Percentiles rank a stretch among this genome's conserved stretches.
phyloP scores from a whole-genome alignment of 2,888 invertebrate species.

The Athetis lepigone region DNA sequence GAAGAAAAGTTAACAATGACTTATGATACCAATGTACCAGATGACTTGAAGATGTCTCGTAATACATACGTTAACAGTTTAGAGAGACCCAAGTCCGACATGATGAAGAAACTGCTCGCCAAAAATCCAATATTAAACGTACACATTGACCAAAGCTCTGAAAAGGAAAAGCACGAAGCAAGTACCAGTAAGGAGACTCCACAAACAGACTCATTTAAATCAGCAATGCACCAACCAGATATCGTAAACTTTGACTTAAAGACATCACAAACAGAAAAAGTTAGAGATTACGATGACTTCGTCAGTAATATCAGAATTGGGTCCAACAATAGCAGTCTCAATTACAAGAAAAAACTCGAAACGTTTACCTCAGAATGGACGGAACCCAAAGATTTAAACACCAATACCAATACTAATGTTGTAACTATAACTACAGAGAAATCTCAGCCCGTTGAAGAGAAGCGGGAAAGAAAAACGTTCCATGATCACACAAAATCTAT shows the following conservation, averaged over 20 bases:
- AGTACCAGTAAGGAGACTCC: conserved; percentile 76
- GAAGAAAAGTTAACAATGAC: conserved; percentile 85
- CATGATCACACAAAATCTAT: conserved; percentile 82
- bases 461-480: conserved; percentile 81
- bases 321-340: conserved; percentile 85
- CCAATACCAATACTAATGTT: conserved; percentile 77
- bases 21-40: conserved; percentile 91
- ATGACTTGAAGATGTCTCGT: conserved; percentile 92
- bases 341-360: conserved; percentile 80
- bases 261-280: conserved; percentile 75
- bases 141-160: conserved; percentile 81
- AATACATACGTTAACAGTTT: conserved; percentile 91
- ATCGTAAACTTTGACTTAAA: conserved; percentile 88
- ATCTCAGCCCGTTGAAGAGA: conserved; percentile 76
- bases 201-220: conserved; percentile 84
- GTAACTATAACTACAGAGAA: conserved; percentile 87
- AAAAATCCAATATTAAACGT: conserved; percentile 88
- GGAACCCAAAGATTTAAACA: conserved; percentile 74
- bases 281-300: conserved; percentile 84
- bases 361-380: conserved; percentile 79
- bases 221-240: conserved; percentile 87
- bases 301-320: conserved; percentile 88
- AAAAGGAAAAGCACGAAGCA: conserved; percentile 74
- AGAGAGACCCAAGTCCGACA: conserved; percentile 92
- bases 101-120: conserved; percentile 90